Evolutionary conservation across 2,797 vertebrate genomes (phyloP), one percentile per base, ranked within the genome.

Genomic region (Rousettus madagascariensis): DNA sequence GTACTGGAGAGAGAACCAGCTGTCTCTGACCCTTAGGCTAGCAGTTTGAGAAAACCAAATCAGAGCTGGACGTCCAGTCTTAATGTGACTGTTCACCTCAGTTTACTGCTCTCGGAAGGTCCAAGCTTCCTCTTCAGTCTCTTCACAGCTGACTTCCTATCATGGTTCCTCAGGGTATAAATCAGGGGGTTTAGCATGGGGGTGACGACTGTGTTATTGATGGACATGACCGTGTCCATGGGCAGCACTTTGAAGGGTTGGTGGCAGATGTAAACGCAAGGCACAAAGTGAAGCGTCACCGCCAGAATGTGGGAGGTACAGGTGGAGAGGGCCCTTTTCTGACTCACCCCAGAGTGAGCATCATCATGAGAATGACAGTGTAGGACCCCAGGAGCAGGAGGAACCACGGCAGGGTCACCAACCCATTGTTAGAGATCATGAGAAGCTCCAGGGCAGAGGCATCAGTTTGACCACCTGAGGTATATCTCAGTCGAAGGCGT

Each of bases 151-250:
- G 96, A 86, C 93, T 97, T 97, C 90, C 98, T 95, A 65, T 98
- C 96, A 30, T 98, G 80, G 59, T 98, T 98, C 79, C 97, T 98
- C 78, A 97, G 94, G 4, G 97, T 97, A 8, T 97, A 98, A 90
- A 98, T 97, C n/a, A 97, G 28, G 13, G 98, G 98, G 74, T 98
- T 98, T 49, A 98, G 86, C 96, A 97, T 98, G 22, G 98, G 98
- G 6, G 97, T 97, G 57, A 98, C 91, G 85, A 97, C 95, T 0
- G 97, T 98, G 71, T 98, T 98, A 41, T 93, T 98, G 66, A 98
- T 95, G 33, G 97, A 97, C 59, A 97, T 75, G 5, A 53, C 95
- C 3, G 95, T 98, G 86, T 98, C 97, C 53, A 97, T 94, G 38
- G 96, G 96, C 68, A 97, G 95, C 0, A 66, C 96, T 11, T 30